phyloP scores from a whole-genome alignment of 2,113 vertebrate genomes.

The Penelope pileata region DNA sequence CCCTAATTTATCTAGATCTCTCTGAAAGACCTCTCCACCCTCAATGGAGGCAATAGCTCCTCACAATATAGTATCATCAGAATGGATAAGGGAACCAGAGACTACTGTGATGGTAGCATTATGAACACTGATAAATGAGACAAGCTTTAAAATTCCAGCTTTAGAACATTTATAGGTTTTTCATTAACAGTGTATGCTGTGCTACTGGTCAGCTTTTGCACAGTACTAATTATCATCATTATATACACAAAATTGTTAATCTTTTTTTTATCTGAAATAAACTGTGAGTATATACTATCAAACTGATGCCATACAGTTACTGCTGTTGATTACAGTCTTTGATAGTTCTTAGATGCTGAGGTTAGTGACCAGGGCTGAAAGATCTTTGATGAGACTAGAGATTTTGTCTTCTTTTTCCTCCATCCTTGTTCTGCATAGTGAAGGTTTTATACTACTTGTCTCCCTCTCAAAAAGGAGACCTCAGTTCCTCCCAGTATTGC shows the following conservation, averaged over 20 bases:
- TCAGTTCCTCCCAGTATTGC: too few relatives aligned
- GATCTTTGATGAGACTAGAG: not conserved
- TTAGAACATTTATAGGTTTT: not conserved
- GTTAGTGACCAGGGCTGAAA: not conserved
- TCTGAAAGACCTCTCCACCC: too few relatives aligned
- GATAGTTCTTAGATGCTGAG: not conserved
- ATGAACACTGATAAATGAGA: not conserved
- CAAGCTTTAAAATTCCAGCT: not conserved
- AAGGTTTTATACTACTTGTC: not conserved
- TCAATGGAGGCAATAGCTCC: too few relatives aligned
- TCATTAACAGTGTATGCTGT: not conserved
- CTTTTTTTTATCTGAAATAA: not conserved
- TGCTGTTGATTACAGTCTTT: not conserved
- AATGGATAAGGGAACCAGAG: not conserved
- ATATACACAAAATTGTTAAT: not conserved
- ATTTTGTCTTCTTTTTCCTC: not conserved
- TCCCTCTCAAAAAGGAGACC: not conserved
- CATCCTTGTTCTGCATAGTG: not conserved
- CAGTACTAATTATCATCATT: not conserved
- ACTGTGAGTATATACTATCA: not conserved
- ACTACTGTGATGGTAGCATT: not conserved
- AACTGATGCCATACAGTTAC: not conserved
- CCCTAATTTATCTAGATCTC: too few relatives aligned
- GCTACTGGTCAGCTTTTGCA: not conserved
- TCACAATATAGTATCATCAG: too few relatives aligned